Evolutionary conservation across 2,797 vertebrate genomes (phyloP), one percentile per base, ranked within the genome.

Genomic region (Trichosurus vulpecula): DNA sequence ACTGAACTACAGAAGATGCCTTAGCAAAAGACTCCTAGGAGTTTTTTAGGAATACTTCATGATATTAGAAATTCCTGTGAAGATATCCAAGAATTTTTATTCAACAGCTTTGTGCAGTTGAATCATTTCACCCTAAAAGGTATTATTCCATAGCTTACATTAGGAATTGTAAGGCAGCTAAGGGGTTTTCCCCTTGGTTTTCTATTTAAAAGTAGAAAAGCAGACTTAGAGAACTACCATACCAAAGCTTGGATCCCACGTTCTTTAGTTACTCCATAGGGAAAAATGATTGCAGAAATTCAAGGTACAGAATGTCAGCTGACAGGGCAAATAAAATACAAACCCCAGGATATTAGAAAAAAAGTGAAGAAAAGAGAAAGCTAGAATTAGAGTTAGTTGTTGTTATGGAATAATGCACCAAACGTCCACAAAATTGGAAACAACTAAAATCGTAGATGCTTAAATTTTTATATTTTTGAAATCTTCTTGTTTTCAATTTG

Each of bases 231-330:
- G 35, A n/a, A 3, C 19, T 81, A 8, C n/a, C 25, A 25, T 10
- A 81, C n/a, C 10, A 8, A 47, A 41, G n/a, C 66, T 81, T 81
- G n/a, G 66, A 41, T 41, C 6, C 66, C n/a, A 9, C 25, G n/a
- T 22, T 81, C n/a, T 47, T 81, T 47, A 81, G n/a, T 96, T 94
- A 31, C 29, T 52, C 0, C 91, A 14, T 92, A 97, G 95, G 90
- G 92, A 97, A 89, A 98, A 98, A 91, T 58, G 97, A 96, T 87
- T 98, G 93, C 22, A 97, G 98, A 98, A 97, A 93, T 96, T 98
- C 94, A 97, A 96, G 94, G 98, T 96, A 93, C 97, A 98, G 96
- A 58, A 94, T 93, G 56, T 30, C 90, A 94, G 61, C 95, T 97
- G 94, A 97, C 97, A 56, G 95, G 91, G 90, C 92, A 97, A 98